Percentiles rank a stretch among this genome's conserved stretches.
Conservation (phyloP, 1,140 invertebrate species). For the Achatina immaculata region DNA sequence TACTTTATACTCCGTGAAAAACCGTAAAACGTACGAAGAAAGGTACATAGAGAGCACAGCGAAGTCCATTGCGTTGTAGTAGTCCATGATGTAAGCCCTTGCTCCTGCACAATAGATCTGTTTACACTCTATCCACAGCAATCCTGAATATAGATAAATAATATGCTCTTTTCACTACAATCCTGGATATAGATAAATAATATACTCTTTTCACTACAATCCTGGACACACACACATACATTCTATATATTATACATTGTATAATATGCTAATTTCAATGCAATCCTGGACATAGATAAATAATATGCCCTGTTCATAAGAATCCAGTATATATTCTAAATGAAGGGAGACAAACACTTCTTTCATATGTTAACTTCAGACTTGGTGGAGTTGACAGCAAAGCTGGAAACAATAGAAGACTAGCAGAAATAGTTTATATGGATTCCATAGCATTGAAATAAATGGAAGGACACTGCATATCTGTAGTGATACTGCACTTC, state of each 20-base stretch:
- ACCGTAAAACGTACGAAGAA: conserved; percentile 69
- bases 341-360: too few relatives aligned
- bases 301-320: conserved; percentile 72
- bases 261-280: too few relatives aligned
- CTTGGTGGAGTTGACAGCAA: too few relatives aligned
- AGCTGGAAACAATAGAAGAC: too few relatives aligned
- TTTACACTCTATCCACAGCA: conserved; percentile 71
- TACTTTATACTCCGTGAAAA: conserved; percentile 66
- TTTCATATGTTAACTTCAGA: too few relatives aligned
- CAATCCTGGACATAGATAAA: conserved; percentile 40
- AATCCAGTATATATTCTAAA: too few relatives aligned
- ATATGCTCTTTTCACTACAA: conserved; percentile 71
- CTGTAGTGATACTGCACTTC: too few relatives aligned
- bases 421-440: too few relatives aligned
- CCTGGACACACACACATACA: too few relatives aligned
- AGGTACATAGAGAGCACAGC: conserved; percentile 70
- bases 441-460: too few relatives aligned
- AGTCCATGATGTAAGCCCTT: conserved; percentile 67
- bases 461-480: too few relatives aligned
- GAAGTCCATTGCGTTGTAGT: conserved; percentile 71
- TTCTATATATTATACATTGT: too few relatives aligned
- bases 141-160: conserved; percentile 57
- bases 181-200: conserved; percentile 57
- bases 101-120: conserved; percentile 69
- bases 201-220: conserved; percentile 70